Base-by-base conservation (phyloP, 2,113 vertebrate species). In the Trichomycterus rosablanca region DNA sequence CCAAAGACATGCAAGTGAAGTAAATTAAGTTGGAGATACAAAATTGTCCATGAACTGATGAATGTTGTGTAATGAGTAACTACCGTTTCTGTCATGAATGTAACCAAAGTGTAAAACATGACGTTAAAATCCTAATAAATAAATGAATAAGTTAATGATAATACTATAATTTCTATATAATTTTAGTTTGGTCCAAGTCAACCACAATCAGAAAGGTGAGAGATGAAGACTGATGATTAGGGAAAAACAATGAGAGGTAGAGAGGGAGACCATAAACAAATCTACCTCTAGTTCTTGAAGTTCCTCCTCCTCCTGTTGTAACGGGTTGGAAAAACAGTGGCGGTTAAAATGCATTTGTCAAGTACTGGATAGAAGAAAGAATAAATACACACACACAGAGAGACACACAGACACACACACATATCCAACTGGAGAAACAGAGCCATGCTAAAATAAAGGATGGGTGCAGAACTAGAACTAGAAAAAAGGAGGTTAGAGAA, bases 231-330 rank as follows among this genome's bases (percentile, higher is more conserved):
- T 8, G 22, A 16, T 8, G 22, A 16, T 23, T 2, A 14, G 3
- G 26, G 2, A 39, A 7, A 23, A 35, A 43, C 4, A 20, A 3
- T 3, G 16, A 53, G 37, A 53, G 18, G 28, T 18, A 30, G 24
- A 9, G 26, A 46, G 45, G 28, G 11, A n/a, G 48, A 46, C 14
- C 57, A 24, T 43, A 63, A 28, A 18, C 62, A 2, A 65, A 80
- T 84, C 76, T 87, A 87, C 86, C 86, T 88, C 81, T 76, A 88
- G 85, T 67, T 84, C 67, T 37, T 23, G 81, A 22, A 88, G 82
- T 68, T 88, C 86, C 74, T 88, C 85, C 78, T 88, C 86, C 28
- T 88, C 86, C 86, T 88, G 34, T n/a, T n/a, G n/a, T n/a, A n/a
- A n/a, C n/a, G n/a, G n/a, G n/a, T n/a, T 80, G 59, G 53, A 43